phyloP scores from a whole-genome alignment of 2,888 invertebrate species.

The Drosophila macrospina region DNA sequence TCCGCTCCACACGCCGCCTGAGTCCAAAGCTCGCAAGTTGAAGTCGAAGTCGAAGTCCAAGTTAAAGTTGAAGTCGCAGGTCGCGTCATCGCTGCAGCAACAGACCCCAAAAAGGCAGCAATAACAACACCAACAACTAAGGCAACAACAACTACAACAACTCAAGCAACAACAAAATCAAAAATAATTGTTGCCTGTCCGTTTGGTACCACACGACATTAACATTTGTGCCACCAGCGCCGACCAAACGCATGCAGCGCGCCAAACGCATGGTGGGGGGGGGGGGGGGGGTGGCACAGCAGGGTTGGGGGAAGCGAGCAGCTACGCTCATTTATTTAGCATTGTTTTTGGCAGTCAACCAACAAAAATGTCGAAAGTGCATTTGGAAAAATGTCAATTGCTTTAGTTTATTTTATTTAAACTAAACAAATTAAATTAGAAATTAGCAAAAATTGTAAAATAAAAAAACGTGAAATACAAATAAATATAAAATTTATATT shows the following conservation, averaged over 20 bases:
- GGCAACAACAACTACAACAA: background rate
- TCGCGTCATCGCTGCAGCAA: constrained; percentile 35
- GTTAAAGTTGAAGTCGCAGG: constrained; percentile 40
- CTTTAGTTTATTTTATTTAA: background rate
- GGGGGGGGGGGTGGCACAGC: constrained; percentile 11
- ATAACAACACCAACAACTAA: constrained; percentile 7
- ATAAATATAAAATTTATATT: background rate
- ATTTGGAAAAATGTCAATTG: constrained; percentile 8
- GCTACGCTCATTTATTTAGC: constrained; percentile 38
- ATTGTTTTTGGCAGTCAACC: constrained; percentile 46
- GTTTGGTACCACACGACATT: constrained; percentile 61
- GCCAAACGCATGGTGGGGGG: background rate
- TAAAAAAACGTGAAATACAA: background rate
- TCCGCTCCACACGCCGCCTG: constrained; percentile 7
- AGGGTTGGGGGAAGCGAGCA: background rate
- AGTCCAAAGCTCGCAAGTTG: constrained; percentile 25
- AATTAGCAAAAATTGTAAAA: background rate
- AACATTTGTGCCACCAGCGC: constrained; percentile 70
- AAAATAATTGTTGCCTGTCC: constrained; percentile 47
- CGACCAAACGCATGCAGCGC: constrained; percentile 44
- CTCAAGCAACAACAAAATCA: constrained; percentile 26
- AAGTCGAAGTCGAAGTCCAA: constrained; percentile 31
- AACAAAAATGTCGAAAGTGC: constrained; percentile 31
- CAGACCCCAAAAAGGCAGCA: constrained; percentile 24
- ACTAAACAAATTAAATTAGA: background rate